phyloP scores from a whole-genome alignment of 2,888 invertebrate species.

The Callyntrura guangdongensis region DNA sequence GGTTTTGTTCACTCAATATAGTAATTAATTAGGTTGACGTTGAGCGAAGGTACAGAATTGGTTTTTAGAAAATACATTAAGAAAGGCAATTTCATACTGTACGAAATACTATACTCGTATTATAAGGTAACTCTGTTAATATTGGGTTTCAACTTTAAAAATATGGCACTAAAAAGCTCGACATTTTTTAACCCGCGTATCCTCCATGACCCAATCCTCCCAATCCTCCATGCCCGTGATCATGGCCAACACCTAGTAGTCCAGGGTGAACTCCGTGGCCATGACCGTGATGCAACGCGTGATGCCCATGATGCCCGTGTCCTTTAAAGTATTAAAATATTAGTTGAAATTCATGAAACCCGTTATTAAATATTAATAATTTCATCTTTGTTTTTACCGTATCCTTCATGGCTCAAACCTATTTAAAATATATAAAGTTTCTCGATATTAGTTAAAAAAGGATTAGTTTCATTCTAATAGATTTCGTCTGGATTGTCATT shows the following conservation, averaged over 20 bases:
- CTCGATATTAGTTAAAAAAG: not conserved
- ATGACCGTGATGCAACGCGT: slow-evolving; percentile 1
- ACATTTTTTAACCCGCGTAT: slow-evolving; percentile 31
- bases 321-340: not conserved
- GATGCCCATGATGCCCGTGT: slow-evolving; percentile 32
- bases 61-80: no score
- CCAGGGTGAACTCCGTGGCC: slow-evolving; percentile 37
- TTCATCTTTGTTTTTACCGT: slow-evolving; percentile 9
- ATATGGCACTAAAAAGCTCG: slow-evolving; percentile 73
- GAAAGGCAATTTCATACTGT: not conserved
- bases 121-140: no score
- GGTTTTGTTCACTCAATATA: not conserved
- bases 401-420: slow-evolving; percentile 31
- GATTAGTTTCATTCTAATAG: not conserved
- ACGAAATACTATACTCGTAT: not conserved
- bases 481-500: not conserved
- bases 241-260: not conserved
- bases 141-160: slow-evolving; percentile 4
- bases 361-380: not conserved
- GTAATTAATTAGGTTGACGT: not conserved
- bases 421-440: not conserved
- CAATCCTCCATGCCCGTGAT: slow-evolving; percentile 30
- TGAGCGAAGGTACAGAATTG: no score
- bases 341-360: slow-evolving; percentile 6
- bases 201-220: slow-evolving; percentile 16